Conservation (phyloP, 2,113 vertebrate genomes). For the Dermatemys mawii region DNA sequence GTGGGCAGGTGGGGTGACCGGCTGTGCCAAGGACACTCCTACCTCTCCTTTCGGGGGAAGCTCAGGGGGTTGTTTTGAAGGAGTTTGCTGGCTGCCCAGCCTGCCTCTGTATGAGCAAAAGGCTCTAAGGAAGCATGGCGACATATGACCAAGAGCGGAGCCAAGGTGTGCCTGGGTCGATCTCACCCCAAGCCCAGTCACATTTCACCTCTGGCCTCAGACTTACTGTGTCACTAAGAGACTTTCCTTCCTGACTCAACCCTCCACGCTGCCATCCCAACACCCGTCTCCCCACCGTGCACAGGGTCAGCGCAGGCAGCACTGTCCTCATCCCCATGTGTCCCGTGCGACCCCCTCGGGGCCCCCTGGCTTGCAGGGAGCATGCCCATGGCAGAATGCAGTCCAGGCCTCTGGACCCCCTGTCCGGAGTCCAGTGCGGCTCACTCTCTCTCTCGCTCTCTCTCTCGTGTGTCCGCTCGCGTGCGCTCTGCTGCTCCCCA, state of each 20-base stretch:
- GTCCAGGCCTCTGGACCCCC: neutral
- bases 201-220: neutral
- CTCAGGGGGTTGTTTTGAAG: neutral
- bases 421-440: too few species aligned
- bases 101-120: neutral
- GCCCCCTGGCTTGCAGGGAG: neutral
- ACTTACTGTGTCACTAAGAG: neutral
- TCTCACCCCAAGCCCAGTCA: constrained; percentile 67
- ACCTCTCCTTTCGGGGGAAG: constrained; percentile 52
- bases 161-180: constrained; percentile 51
- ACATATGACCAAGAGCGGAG: constrained; percentile 50
- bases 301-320: neutral
- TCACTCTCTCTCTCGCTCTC: neutral
- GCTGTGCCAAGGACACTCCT: constrained; percentile 53
- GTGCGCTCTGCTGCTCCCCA: neutral
- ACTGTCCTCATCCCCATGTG: neutral
- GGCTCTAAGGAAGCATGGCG: constrained; percentile 51
- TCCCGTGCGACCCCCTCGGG: neutral
- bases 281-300: fast-evolving
- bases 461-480: neutral
- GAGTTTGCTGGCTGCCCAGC: neutral
- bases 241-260: neutral
- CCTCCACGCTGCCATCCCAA: neutral
- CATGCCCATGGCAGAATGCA: neutral
- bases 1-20: constrained; percentile 56